These are phyloP conservation scores for Nesoenas mayeri DNA, from an alignment of 2,113 vertebrate species.

Conservation along the genomic window DNA sequence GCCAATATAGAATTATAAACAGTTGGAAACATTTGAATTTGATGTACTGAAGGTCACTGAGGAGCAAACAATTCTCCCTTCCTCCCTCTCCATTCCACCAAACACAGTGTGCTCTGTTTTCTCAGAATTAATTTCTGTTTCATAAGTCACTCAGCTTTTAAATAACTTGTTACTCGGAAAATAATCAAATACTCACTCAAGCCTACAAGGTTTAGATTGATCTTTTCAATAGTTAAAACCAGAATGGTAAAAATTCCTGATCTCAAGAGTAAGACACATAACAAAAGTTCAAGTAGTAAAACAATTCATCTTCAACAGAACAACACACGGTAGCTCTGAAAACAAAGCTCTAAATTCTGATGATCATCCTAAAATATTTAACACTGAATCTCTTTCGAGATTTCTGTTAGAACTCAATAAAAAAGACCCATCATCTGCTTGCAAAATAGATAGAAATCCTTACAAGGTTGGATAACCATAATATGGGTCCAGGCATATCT, in stretches of 20 bases:
- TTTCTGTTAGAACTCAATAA: neutral
- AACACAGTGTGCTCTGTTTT: neutral
- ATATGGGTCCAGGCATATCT: conserved; percentile 49
- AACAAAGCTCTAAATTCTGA: conserved; percentile 38
- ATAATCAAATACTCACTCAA: neutral
- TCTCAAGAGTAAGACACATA: neutral
- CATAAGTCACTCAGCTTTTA: neutral
- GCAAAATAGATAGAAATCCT: conserved; percentile 59
- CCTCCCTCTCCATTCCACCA: neutral
- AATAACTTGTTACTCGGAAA: neutral
- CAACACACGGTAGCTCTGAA: neutral
- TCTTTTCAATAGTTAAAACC: neutral
- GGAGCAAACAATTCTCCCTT: neutral
- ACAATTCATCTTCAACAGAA: neutral
- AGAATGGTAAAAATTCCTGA: neutral
- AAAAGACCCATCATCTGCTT: neutral
- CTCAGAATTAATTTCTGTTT: conserved; percentile 8
- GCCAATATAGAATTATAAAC: neutral
- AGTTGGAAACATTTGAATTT: neutral
- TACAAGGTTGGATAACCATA: conserved; percentile 28
- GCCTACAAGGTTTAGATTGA: neutral
- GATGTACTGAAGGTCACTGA: neutral
- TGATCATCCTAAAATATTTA: conserved; percentile 56
- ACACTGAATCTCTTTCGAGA: conserved; percentile 21
- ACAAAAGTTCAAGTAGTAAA: neutral